phyloP scores from a whole-genome alignment of 1,140 invertebrate species.

The Carcinoscorpius rotundicauda region DNA sequence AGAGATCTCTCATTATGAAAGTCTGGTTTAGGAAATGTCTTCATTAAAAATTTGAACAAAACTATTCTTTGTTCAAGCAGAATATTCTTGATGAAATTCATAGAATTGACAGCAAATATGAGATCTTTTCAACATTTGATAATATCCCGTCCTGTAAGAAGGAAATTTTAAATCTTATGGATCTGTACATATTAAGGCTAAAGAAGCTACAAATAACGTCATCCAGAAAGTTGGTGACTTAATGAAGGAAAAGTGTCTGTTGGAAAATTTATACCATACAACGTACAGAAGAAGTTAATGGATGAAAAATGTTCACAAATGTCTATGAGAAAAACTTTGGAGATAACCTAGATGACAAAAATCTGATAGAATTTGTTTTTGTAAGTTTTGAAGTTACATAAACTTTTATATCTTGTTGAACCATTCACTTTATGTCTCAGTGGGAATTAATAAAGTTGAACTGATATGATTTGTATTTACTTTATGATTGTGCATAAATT shows the following conservation, averaged over 20 bases:
- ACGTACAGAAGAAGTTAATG: slow-evolving; percentile 91
- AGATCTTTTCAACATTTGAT: slow-evolving; percentile 98
- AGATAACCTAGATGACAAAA: slow-evolving; percentile 87
- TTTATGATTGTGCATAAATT: too few relatives aligned
- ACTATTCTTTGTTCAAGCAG: slow-evolving; percentile 45
- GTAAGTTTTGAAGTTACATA: slow-evolving; percentile 97
- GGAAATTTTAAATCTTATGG: slow-evolving; percentile 96
- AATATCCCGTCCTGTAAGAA: slow-evolving; percentile 98
- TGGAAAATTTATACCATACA: slow-evolving; percentile 94
- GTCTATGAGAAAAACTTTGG: slow-evolving; percentile 99
- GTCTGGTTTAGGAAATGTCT: slow-evolving; percentile 98
- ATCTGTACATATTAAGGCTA: slow-evolving; percentile 99
- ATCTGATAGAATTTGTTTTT: slow-evolving; percentile 77
- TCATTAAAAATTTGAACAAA: slow-evolving; percentile 99
- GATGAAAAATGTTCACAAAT: slow-evolving; percentile 99
- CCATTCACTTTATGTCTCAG: too few relatives aligned
- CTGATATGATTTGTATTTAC: too few relatives aligned
- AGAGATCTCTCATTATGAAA: slow-evolving; percentile 95
- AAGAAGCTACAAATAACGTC: slow-evolving; percentile 92
- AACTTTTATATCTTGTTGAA: slow-evolving; percentile 30
- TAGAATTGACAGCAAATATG: slow-evolving; percentile 99
- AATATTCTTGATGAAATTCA: too few relatives aligned
- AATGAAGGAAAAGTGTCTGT: slow-evolving; percentile 89
- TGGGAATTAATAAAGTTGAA: too few relatives aligned
- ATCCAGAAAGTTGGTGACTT: slow-evolving; percentile 67